Evolutionary conservation across 2,113 vertebrate genomes (phyloP).

Genomic region (Poicephalus gulielmi): DNA sequence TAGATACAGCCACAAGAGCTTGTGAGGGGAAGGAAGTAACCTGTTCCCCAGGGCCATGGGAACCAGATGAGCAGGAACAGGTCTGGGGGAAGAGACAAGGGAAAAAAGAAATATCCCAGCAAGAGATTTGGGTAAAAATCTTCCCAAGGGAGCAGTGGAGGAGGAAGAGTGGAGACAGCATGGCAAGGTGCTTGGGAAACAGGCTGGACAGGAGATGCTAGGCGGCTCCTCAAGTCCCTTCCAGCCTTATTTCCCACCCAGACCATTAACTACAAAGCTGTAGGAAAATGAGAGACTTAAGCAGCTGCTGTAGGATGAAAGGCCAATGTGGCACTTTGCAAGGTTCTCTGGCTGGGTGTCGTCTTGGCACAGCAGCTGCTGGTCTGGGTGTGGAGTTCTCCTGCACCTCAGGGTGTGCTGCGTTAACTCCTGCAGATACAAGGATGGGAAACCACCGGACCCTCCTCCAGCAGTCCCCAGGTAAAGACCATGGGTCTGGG

Average conservation of each 20-base stretch:
- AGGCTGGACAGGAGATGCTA: not conserved
- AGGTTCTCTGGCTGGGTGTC: not conserved
- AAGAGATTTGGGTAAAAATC: constrained; percentile 48
- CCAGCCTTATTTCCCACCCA: not conserved
- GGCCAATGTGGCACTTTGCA: not conserved
- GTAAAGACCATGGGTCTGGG: not conserved
- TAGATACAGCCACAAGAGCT: not conserved
- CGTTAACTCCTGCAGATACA: not conserved
- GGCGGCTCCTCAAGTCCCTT: not conserved
- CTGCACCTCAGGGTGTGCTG: not conserved
- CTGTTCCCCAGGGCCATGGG: not conserved
- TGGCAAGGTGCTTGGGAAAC: not conserved
- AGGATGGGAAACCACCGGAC: not conserved
- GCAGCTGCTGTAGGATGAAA: not conserved
- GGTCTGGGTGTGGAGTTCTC: not conserved
- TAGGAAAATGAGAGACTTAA: constrained; percentile 13
- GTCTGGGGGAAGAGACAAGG: not conserved
- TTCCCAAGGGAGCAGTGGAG: constrained; percentile 34
- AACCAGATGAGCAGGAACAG: not conserved
- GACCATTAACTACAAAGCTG: constrained; percentile 3
- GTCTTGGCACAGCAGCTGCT: not conserved
- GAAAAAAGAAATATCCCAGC: not conserved
- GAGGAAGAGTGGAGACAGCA: not conserved
- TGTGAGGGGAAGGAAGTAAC: not conserved
- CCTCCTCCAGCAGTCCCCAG: not conserved